Evolutionary conservation across 2,113 vertebrate species (phyloP).

Genomic region (Neotoma lepida): DNA sequence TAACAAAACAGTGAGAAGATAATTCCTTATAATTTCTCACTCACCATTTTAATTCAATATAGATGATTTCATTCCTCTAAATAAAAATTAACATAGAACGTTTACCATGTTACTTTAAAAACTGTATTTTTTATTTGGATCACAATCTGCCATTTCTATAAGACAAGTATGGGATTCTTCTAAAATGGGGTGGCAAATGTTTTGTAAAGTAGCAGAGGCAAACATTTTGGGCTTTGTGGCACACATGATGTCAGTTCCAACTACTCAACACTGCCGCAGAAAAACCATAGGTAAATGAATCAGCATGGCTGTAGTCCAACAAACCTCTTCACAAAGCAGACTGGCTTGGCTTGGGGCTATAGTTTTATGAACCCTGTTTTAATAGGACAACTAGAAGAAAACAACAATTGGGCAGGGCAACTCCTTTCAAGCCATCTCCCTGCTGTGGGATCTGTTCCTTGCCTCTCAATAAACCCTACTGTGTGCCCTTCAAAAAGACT

Average conservation of each 20-base stretch:
- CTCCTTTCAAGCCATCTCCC: not conserved
- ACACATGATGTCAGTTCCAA: not conserved
- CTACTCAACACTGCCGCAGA: not conserved
- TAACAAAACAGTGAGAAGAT: constrained; percentile 30
- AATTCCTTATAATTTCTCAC: constrained; percentile 34
- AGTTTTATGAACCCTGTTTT: not conserved
- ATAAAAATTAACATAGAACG: constrained; percentile 42
- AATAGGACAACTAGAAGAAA: not conserved
- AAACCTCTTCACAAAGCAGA: constrained; percentile 26
- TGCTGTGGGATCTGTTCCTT: not conserved
- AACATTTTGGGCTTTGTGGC: constrained; percentile 9
- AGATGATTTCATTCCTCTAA: not conserved
- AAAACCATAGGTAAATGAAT: not conserved
- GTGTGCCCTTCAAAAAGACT: constrained; percentile 27
- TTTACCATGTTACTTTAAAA: not conserved
- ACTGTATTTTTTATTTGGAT: not conserved
- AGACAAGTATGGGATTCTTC: constrained; percentile 7
- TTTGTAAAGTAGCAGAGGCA: not conserved
- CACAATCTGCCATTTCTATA: not conserved
- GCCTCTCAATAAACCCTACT: not conserved
- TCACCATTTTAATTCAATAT: constrained; percentile 47
- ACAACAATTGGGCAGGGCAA: not conserved
- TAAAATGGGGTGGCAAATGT: not conserved
- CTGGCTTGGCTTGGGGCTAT: not conserved
- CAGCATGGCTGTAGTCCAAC: not conserved